A percentile compares a stretch with the other conserved stretches of the same genome.
Evolutionary conservation across 2,113 vertebrate genomes (phyloP).

Genomic region (Aleadryas rufinucha): DNA sequence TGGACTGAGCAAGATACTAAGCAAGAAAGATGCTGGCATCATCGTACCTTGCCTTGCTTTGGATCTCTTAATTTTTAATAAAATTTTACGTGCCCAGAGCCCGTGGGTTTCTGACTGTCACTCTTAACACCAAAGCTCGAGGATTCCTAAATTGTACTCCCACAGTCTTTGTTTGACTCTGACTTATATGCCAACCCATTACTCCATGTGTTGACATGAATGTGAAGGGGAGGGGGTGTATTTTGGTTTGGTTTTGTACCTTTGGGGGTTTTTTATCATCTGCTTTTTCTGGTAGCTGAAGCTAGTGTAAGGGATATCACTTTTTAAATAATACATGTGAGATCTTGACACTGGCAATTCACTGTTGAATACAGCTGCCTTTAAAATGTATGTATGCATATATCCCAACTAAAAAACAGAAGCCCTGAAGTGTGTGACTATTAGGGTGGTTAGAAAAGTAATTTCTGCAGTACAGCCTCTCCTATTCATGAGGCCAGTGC

Average conservation of each 20-base stretch:
- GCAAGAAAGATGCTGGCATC: constrained; percentile 10
- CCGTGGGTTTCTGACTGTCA: neutral
- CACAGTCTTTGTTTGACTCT: neutral
- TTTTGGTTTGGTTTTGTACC: neutral
- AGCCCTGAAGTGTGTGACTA: neutral
- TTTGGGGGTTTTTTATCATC: neutral
- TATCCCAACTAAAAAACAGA: neutral
- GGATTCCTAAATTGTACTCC: neutral
- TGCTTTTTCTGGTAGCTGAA: neutral
- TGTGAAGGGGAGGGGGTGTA: no score
- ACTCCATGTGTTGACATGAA: neutral
- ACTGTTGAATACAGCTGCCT: neutral
- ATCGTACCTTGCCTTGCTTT: neutral
- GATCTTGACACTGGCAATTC: neutral
- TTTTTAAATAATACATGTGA: neutral
- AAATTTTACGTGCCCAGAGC: neutral
- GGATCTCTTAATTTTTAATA: constrained; percentile 25
- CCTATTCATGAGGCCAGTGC: neutral
- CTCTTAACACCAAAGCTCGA: neutral
- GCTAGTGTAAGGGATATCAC: neutral
- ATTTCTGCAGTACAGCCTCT: neutral
- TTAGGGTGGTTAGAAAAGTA: neutral
- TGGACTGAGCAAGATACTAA: neutral
- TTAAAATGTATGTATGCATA: neutral
- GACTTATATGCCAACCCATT: accelerated